Base-by-base conservation (phyloP, 2,888 invertebrate genomes). In the Chironomus riparius region DNA sequence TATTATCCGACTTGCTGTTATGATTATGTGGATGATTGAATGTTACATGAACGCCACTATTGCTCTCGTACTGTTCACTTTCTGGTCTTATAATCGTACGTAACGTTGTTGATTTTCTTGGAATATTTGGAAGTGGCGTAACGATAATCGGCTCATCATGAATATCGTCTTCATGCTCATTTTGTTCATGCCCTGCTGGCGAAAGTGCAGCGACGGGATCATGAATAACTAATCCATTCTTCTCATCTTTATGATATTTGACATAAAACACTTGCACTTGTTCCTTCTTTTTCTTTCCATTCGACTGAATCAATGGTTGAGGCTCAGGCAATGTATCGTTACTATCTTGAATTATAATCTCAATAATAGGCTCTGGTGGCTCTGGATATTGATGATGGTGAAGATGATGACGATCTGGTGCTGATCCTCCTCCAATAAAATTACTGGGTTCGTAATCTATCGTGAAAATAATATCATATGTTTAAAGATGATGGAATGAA, bases 261-360 rank as follows among this genome's bases (percentile, higher is more conserved):
- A 95, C 94, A 81, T 94, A 95, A 82, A 93, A 95, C 0, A 95
- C 95, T 80, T 95, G 94, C 56, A 94, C 93, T 38, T 94, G 93
- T 81, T 94, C 94, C 81, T 93, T 93, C 79, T 88, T 88, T 78
- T 88, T 87, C 78, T 86, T 87, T 18, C 85, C 85, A 4, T 80
- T 76, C 2, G 80, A 77, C 2, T 72, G 71, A 0, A 82, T 80
- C 78, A 87, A 86, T 1, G 86, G 84, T 0, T 84, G 85, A 1
- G 88, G 87, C 2, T 91, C 87, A 2, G 93, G 91, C 2, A 93
- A 81, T 0, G 92, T 88, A 80, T 93, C 92, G 81, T 95, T 95
- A 0, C 94, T 93, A 82, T 95, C 94, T 81, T 93, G 94, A 73
- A 95, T 94, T 77, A 95, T 95, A 78, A 95, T 95, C 85, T 95